These are phyloP conservation scores for Silurus asotus DNA, from an alignment of 2,113 vertebrate species.

Conservation along the genomic window DNA sequence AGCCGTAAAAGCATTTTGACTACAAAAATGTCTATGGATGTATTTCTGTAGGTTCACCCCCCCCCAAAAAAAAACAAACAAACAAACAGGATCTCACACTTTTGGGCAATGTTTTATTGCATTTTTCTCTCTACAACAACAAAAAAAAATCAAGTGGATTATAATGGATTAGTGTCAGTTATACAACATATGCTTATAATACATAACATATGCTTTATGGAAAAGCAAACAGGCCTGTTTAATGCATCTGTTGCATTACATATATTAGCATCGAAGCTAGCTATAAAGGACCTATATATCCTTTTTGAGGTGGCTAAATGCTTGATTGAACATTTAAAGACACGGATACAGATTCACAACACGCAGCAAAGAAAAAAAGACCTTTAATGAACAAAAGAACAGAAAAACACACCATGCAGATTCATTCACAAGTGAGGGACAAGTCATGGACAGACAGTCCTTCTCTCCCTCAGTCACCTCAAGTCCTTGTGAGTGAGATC, in stretches of 20 bases:
- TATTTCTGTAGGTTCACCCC: neutral
- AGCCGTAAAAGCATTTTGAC: neutral
- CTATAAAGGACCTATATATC: neutral
- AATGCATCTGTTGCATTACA: constrained; percentile 6
- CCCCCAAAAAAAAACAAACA: neutral
- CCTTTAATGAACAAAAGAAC: neutral
- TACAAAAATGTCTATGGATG: neutral
- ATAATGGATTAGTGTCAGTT: constrained; percentile 17
- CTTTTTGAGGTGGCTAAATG: neutral
- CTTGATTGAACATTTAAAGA: constrained; percentile 13
- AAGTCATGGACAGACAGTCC: constrained; percentile 3
- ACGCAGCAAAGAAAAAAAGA: neutral
- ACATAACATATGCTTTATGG: neutral
- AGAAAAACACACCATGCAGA: constrained; percentile 18
- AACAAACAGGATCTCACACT: neutral
- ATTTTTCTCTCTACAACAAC: constrained; percentile 19
- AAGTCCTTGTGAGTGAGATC: constrained; percentile 26
- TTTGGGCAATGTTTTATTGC: constrained; percentile 43
- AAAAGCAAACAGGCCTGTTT: constrained; percentile 1
- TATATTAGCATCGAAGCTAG: neutral
- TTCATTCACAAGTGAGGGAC: constrained; percentile 19
- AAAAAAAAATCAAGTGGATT: constrained; percentile 15
- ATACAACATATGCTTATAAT: constrained; percentile 25
- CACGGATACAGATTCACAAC: constrained; percentile 5
- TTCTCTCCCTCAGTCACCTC: constrained; percentile 10